A percentile compares a stretch with the other conserved stretches of the same genome.
These are phyloP conservation scores for Sericinus montela DNA, from an alignment of 2,888 invertebrate species.

Conservation along the genomic window DNA sequence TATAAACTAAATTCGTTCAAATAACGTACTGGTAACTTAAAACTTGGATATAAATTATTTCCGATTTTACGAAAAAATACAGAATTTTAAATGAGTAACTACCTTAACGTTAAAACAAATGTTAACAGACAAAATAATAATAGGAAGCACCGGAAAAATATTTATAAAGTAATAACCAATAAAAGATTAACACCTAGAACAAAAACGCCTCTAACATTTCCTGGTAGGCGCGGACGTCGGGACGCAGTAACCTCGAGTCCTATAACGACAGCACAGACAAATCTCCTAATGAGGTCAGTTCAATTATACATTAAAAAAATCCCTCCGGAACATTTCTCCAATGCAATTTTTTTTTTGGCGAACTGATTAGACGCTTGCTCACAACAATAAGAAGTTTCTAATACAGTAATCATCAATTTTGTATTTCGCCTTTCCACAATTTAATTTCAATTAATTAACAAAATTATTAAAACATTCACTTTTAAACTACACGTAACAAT, in stretches of 20 bases:
- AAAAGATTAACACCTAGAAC: constrained; percentile 49
- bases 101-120: constrained; percentile 67
- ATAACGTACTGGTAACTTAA: constrained; percentile 74
- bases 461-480: constrained; percentile 7
- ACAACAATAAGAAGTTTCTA: constrained; percentile 1
- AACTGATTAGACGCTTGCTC: background rate
- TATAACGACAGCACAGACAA: background rate
- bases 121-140: constrained; percentile 72
- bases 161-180: constrained; percentile 52
- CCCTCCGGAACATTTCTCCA: background rate
- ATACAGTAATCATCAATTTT: background rate
- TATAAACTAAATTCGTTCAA: constrained; percentile 75
- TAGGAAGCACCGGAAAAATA: constrained; percentile 73
- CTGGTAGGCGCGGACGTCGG: constrained; percentile 11
- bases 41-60: constrained; percentile 55
- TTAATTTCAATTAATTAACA: constrained; percentile 2
- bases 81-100: constrained; percentile 59
- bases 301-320: background rate
- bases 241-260: constrained; percentile 6
- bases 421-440: constrained; percentile 1
- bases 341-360: background rate
- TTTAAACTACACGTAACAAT: constrained; percentile 7
- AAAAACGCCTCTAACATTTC: constrained; percentile 33
- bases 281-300: background rate
- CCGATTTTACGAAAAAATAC: constrained; percentile 42